Conservation (phyloP, 2,888 invertebrate genomes). For the Drosophila fungiperda region DNA sequence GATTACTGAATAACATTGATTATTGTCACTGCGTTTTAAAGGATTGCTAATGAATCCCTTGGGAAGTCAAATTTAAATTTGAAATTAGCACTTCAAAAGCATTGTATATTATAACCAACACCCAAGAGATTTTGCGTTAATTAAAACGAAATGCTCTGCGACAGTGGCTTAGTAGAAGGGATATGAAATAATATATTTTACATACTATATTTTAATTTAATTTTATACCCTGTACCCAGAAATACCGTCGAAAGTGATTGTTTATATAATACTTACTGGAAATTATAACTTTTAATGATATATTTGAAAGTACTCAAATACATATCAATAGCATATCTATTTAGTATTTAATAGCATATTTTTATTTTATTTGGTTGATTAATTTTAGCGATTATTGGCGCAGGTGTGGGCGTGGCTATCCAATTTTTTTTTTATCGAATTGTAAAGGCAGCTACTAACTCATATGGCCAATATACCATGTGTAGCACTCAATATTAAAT, state of each 20-base stretch:
- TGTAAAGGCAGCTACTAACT: no score
- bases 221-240: not conserved
- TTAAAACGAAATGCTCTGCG: not conserved
- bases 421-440: no score
- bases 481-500: not conserved
- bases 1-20: constrained; percentile 48
- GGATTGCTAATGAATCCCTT: constrained; percentile 55
- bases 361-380: not conserved
- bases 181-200: not conserved
- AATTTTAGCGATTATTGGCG: not conserved
- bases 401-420: not conserved
- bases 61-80: constrained; percentile 21
- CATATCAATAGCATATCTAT: no score
- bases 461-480: not conserved
- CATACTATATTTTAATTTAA: no score
- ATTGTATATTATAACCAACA: constrained; percentile 7
- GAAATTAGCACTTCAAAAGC: constrained; percentile 54
- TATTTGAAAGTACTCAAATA: no score
- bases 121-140: constrained; percentile 20
- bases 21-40: constrained; percentile 56
- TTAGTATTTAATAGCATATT: not conserved
- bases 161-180: not conserved
- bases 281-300: not conserved
- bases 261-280: not conserved
- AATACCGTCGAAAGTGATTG: not conserved